Evolutionary conservation across 2,888 invertebrate species (phyloP), one percentile per base, ranked within the genome.

Genomic region (Dynastes maya): DNA sequence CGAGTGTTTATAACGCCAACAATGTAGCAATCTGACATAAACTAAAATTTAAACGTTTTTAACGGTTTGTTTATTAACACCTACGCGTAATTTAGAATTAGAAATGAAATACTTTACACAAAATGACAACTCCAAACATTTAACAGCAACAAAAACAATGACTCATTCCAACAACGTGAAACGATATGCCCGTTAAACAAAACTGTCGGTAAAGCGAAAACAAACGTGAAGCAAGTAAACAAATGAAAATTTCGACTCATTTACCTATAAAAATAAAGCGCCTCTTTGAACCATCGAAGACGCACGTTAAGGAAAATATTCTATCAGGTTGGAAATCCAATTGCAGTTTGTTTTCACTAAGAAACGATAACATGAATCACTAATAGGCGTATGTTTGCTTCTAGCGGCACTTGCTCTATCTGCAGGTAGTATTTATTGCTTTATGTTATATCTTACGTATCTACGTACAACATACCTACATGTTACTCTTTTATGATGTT

Each of bases 101-200:
- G 55, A 16, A 5, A 55, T 5, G n/a, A 55, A 13, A 55, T 55
- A 2, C 55, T 16, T 16, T 55, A 55, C 13, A 11, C 4, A 51
- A 51, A 2, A 51, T 51, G 11, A 55, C n/a, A 16, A 16, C 55
- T 16, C 22, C 8, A 58, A 58, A 58, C 55, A 58, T 58, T 22
- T 22, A 58, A 63, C 63, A 63, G 63, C 27, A 63, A 29, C 11
- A 63, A 32, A 63, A 32, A 63, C 63, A 63, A 63, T 63, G 63
- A 63, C 32, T 63, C 63, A 63, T 37, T 37, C 32, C 4, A 63
- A 11, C 29, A 45, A 8, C 45, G 8, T 8, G 29, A 63, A 63
- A 63, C n/a, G 32, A 63, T 63, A 29, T 29, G 27, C 9, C 27
- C 22, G 5, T 16, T 16, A 1, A 29, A 63, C n/a, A 32, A 63